Percentiles rank a stretch among this genome's conserved stretches.
Conservation (phyloP, 92 coral and sea anemone genomes). For the Epizoanthus scotinus region DNA sequence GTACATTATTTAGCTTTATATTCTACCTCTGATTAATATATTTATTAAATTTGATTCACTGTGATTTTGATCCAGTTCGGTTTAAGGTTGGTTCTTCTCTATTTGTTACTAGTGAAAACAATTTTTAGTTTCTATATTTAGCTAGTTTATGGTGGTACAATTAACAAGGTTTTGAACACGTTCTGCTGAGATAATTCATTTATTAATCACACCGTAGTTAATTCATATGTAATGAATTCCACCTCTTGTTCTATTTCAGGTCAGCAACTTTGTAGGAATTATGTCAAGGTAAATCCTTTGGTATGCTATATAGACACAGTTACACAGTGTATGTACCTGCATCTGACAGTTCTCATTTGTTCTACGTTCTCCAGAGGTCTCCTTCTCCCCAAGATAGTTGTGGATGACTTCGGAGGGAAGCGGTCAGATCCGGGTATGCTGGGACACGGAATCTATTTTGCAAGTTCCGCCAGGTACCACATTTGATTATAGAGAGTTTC, state of each 20-base stretch:
- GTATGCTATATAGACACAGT: not conserved
- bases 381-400: slow-evolving; percentile 86
- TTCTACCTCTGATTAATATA: too few relatives aligned
- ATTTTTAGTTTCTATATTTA: too few relatives aligned
- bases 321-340: too few relatives aligned
- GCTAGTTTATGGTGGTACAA: too few relatives aligned
- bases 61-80: too few relatives aligned
- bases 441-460: slow-evolving; percentile 94
- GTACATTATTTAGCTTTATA: too few relatives aligned
- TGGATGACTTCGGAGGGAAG: slow-evolving; percentile 93
- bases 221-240: not conserved
- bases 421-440: slow-evolving; percentile 93
- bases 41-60: too few relatives aligned
- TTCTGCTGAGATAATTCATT: too few relatives aligned
- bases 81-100: too few relatives aligned
- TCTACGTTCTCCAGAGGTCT: slow-evolving; percentile 68
- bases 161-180: too few relatives aligned
- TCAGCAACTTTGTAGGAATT: slow-evolving; percentile 81
- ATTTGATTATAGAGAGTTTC: not conserved
- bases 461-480: slow-evolving; percentile 73
- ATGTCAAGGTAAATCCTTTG: slow-evolving; percentile 66
- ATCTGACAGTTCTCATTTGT: not conserved
- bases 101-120: too few relatives aligned
- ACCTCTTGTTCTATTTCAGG: slow-evolving; percentile 38
- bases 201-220: not conserved